Evolutionary conservation across 2,113 vertebrate species (phyloP).

Genomic region (Coreoperca whiteheadi): DNA sequence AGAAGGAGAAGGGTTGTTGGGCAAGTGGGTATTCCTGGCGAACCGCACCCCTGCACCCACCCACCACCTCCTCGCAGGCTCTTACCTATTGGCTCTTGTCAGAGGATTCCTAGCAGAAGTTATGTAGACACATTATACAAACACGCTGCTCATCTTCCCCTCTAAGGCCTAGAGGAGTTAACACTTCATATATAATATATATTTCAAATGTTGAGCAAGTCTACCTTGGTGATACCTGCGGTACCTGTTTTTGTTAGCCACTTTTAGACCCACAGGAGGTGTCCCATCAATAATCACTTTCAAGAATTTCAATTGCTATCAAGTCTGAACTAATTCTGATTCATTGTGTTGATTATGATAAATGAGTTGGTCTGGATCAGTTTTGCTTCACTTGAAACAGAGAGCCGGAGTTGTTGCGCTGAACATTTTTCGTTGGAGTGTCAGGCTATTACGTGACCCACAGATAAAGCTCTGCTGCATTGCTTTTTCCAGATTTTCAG

Average conservation of each 20-base stretch:
- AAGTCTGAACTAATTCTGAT: slow-evolving; percentile 4
- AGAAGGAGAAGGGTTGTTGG: slow-evolving; percentile 78
- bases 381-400: background rate
- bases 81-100: slow-evolving; percentile 78
- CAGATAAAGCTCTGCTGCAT: slow-evolving; percentile 50
- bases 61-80: slow-evolving; percentile 72
- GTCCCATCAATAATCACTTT: slow-evolving; percentile 17
- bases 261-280: slow-evolving; percentile 6
- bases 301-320: background rate
- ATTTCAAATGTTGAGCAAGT: slow-evolving; percentile 34
- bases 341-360: slow-evolving; percentile 13
- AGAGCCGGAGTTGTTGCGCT: background rate
- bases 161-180: slow-evolving; percentile 29
- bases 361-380: slow-evolving; percentile 8
- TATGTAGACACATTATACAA: slow-evolving; percentile 65
- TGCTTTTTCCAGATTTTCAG: slow-evolving; percentile 54
- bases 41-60: slow-evolving; percentile 75
- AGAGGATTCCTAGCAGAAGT: slow-evolving; percentile 79
- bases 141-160: slow-evolving; percentile 50
- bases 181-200: slow-evolving; percentile 3
- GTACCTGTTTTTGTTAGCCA: background rate
- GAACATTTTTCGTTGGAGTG: slow-evolving; percentile 39
- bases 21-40: slow-evolving; percentile 84
- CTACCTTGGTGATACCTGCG: slow-evolving; percentile 8
- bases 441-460: slow-evolving; percentile 62